Evolutionary conservation across 2,888 invertebrate species (phyloP), one percentile per base, ranked within the genome.

Genomic region (Hetaerina titia): DNA sequence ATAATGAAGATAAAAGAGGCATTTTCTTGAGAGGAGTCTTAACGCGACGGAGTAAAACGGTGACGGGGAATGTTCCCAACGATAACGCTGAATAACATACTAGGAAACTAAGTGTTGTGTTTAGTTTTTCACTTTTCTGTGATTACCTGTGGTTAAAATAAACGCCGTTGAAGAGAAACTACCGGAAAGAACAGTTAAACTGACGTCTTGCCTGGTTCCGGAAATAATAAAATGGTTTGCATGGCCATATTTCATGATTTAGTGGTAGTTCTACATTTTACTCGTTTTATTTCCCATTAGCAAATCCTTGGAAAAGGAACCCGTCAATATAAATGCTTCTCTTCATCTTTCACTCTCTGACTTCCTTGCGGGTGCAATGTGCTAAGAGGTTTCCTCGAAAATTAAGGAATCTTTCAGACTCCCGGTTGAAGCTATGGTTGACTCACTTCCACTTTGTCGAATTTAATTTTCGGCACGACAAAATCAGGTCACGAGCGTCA

Each of bases 241-340:
- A 45, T 45, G 45, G 45, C 45, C 45, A 45, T 45, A 45, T 45
- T 45, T 45, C 45, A 45, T 45, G 45, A 45, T 45, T 45, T 45
- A 2, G 45, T 45, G 4, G 45, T 45, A 45, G 45, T 45, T 45
- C 45, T 45, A 45, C 45, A 89, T 89, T 89, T 57, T 89, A 11
- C 58, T 89, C 56, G 22, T 57, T 89, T 57, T 17, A 57, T 45
- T 89, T 89, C 89, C 89, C 89, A 58, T 89, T 89, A 89, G n/a
- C 22, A 57, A 56, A n/a, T 56, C 45, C 22, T 57, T 2, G 15
- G 45, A 45, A 45, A 31, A 11, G 89, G 6, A 57, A 57, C 56
- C 22, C 89, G 89, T 58, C 89, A 89, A 57, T 89, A 89, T 89
- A 56, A n/a, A 89, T 89, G 56, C 89, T 56, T 89, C 58, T 89